These are phyloP conservation scores for Andrena hattorfiana DNA, from an alignment of 2,888 invertebrate species.

Conservation along the genomic window DNA sequence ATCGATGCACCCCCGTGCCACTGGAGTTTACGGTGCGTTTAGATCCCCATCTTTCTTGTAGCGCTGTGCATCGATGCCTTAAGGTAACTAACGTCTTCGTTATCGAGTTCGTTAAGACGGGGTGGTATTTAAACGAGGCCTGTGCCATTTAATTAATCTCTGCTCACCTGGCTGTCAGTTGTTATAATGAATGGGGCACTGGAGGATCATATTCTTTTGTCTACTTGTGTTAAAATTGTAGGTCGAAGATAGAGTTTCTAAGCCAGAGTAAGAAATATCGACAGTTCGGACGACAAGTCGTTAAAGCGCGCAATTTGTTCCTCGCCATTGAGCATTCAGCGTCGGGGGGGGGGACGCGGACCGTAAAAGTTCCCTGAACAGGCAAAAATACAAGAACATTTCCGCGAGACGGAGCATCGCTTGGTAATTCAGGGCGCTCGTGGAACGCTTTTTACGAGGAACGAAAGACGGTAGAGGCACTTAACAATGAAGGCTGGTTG, in stretches of 20 bases:
- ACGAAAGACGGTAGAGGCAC: constrained; percentile 55
- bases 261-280: background rate
- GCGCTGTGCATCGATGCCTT: background rate
- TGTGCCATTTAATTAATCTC: background rate
- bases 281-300: background rate
- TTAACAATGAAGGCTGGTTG: constrained; percentile 72
- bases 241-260: background rate
- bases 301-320: constrained; percentile 8
- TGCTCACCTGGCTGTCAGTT: too few species aligned
- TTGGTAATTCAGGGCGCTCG: constrained; percentile 62
- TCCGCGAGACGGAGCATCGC: constrained; percentile 41
- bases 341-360: too few species aligned
- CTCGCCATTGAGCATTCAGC: background rate
- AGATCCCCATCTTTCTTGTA: background rate
- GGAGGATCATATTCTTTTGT: too few species aligned
- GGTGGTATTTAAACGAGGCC: background rate
- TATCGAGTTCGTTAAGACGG: background rate
- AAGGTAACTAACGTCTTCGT: background rate
- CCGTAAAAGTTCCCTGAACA: background rate
- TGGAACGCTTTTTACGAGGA: constrained; percentile 47
- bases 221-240: too few species aligned
- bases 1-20: constrained; percentile 14
- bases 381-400: constrained; percentile 25
- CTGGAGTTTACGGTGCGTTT: constrained; percentile 7
- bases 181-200: too few species aligned